Conservation (phyloP, 2,113 vertebrate species). For the Dolichotis patagonum region DNA sequence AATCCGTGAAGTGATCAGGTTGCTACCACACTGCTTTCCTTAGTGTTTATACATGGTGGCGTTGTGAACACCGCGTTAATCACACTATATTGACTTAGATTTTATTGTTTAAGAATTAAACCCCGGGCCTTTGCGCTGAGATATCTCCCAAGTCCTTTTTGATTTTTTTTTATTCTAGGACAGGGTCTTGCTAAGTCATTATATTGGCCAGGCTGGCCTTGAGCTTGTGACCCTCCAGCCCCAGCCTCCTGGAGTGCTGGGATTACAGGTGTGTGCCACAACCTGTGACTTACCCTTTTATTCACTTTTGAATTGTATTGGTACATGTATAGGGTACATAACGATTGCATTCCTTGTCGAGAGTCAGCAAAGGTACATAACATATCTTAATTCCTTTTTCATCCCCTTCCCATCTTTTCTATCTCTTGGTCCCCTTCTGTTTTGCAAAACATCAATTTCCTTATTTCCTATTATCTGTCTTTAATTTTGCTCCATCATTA, state of each 20-base stretch:
- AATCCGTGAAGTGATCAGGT: not conserved
- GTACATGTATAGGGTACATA: not conserved
- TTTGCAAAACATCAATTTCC: not conserved
- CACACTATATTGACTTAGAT: not conserved
- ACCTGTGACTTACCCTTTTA: not conserved
- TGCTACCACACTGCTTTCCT: not conserved
- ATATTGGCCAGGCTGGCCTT: not conserved
- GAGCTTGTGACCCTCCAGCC: not conserved
- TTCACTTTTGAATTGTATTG: not conserved
- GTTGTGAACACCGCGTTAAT: not conserved
- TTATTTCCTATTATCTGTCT: not conserved
- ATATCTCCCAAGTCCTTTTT: not conserved
- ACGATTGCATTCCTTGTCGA: not conserved
- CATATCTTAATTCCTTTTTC: not conserved
- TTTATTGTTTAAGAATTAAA: not conserved
- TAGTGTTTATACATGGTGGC: not conserved
- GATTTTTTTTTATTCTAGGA: not conserved
- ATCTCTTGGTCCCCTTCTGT: not conserved
- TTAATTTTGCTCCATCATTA: not conserved
- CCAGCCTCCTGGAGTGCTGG: not conserved
- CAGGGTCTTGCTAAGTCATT: not conserved
- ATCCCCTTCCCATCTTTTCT: not conserved
- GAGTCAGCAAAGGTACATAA: not conserved
- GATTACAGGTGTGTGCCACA: not conserved
- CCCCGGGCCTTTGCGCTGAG: not conserved